Conservation (phyloP, 2,888 invertebrate genomes). For the Cheilosia pagana region DNA sequence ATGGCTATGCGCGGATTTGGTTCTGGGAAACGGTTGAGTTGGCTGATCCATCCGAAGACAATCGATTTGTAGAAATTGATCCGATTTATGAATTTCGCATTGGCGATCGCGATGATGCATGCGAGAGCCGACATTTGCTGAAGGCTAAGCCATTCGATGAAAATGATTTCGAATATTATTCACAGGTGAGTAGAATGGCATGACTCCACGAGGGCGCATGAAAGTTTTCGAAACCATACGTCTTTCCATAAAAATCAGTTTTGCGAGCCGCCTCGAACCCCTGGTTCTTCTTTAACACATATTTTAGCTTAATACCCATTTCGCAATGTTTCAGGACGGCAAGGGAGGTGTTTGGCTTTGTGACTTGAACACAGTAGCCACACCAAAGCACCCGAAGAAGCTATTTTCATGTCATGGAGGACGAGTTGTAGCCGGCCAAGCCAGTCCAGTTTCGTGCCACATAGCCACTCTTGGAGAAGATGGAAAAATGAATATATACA, state of each 20-base stretch:
- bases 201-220: no score
- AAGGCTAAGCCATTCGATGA: slow-evolving; percentile 82
- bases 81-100: slow-evolving; percentile 93
- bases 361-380: slow-evolving; percentile 86
- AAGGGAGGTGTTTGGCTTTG: slow-evolving; percentile 92
- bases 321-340: slow-evolving; percentile 87
- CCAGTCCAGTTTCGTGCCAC: slow-evolving; percentile 88
- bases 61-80: slow-evolving; percentile 91
- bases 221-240: no score
- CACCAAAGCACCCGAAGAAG: slow-evolving; percentile 83
- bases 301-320: no score
- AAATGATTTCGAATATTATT: slow-evolving; percentile 86
- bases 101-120: slow-evolving; percentile 78
- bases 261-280: no score
- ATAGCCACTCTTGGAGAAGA: slow-evolving; percentile 89
- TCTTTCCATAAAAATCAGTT: no score
- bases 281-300: not conserved
- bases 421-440: slow-evolving; percentile 87
- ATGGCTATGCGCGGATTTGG: slow-evolving; percentile 93
- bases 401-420: slow-evolving; percentile 91
- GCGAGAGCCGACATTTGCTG: slow-evolving; percentile 80
- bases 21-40: slow-evolving; percentile 96
- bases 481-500: slow-evolving; percentile 89
- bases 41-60: slow-evolving; percentile 92
- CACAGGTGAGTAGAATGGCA: slow-evolving; percentile 86